Evolutionary conservation across 2,113 vertebrate species (phyloP).

Genomic region (Vicugna pacos): DNA sequence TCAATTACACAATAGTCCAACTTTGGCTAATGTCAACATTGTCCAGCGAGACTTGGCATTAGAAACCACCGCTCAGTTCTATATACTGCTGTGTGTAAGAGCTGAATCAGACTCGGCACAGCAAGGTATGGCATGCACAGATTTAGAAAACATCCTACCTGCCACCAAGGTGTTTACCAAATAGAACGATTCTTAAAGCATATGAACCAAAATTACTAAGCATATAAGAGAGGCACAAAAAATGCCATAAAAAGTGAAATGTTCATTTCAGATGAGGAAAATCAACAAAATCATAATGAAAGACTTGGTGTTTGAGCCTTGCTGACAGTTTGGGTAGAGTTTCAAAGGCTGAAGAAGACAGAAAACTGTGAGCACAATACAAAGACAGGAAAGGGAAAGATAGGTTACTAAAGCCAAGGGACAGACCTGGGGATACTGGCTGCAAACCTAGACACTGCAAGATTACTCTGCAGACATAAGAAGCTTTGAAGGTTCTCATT

Average conservation of each 20-base stretch:
- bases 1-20: neutral
- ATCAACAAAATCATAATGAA: neutral
- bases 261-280: neutral
- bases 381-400: neutral
- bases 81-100: neutral
- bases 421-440: neutral
- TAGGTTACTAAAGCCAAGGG: neutral
- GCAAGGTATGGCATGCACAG: neutral
- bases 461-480: neutral
- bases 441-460: neutral
- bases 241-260: neutral
- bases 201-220: neutral
- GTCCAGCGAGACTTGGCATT: neutral
- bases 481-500: neutral
- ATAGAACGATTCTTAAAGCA: neutral
- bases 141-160: neutral
- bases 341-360: neutral
- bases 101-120: neutral
- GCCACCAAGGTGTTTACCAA: neutral
- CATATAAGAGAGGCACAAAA: neutral
- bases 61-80: neutral
- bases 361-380: neutral
- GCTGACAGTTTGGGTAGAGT: neutral
- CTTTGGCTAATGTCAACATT: neutral
- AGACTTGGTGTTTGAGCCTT: neutral